Base-by-base conservation (phyloP, 2,888 invertebrate genomes). In the Dorcus hopei region DNA sequence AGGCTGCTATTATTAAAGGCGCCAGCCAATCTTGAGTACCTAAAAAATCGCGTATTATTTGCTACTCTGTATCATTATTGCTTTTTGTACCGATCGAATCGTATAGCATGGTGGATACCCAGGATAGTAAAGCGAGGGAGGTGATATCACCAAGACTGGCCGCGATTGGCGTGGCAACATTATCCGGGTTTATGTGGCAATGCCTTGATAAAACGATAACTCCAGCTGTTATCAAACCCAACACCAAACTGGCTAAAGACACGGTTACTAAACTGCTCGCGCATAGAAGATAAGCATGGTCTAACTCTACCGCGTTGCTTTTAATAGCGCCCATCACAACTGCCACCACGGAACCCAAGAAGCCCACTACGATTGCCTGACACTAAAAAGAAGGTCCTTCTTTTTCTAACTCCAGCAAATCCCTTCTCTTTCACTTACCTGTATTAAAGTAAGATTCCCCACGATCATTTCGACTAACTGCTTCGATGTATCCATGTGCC, bases 81-180 rank as follows among this genome's bases (percentile, higher is more conserved):
- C 6, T 42, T 42, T 42, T 42, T 11, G 42, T 79, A 80, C 83
- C 83, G 64, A 85, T 83, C 9, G 82, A 80, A 61, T 84, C 82
- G 71, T 84, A 84, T 23, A 85, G 74, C 48, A 81, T 73, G 19
- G 83, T 83, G 9, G 85, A 82, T 59, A 85, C 81, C 81, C 82
- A 83, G 26, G 85, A 83, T 47, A 86, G 74, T 47, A 85, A 75
- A 1, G 83, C 81, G 47, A 91, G 77, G 0, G 90, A 90, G 1
- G 87, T 88, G 50, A 91, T 84, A 75, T 92, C 91, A 9, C 91
- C 91, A 50, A 91, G 80, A 73, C 88, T 88, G n/a, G 90, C 90
- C 14, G 91, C 91, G 59, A 91, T 87, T 6, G 91, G 91, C 2
- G 90, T 90, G 8, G 90, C 90, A 11, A 91, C 86, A 76, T 91